phyloP scores from a whole-genome alignment of 53 echinoderm and acorn worm genomes.

The Henricia sp. region DNA sequence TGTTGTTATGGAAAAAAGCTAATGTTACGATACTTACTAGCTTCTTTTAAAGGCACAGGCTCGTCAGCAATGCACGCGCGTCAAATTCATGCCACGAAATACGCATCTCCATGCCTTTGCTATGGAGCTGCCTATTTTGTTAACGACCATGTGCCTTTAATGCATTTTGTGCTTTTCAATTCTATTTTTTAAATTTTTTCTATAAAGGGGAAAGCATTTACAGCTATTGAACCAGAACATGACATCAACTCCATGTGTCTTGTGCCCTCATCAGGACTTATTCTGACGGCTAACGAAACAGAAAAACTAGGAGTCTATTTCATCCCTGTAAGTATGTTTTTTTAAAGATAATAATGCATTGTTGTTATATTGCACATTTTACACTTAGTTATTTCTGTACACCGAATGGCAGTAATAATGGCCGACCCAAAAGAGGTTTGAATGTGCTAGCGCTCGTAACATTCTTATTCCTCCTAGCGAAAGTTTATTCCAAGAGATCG shows the following conservation, averaged over 20 bases:
- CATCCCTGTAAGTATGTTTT: conserved; percentile 88
- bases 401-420: no score
- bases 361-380: background rate
- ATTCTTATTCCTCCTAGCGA: no score
- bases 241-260: conserved; percentile 87
- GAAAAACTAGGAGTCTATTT: conserved; percentile 90
- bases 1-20: no score
- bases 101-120: no score
- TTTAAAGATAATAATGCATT: background rate
- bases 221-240: conserved; percentile 81
- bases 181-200: no score
- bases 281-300: conserved; percentile 89
- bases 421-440: no score
- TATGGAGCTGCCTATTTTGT: conserved; percentile 1
- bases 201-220: conserved; percentile 81
- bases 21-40: background rate
- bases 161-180: background rate
- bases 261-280: conserved; percentile 82
- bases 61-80: no score
- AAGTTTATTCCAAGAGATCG: no score
- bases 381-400: no score
- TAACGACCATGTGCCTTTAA: background rate
- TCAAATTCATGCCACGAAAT: no score
- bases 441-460: no score
- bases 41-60: no score